Percentiles rank a stretch among this genome's conserved stretches.
Evolutionary conservation across 2,888 invertebrate species (phyloP).

Genomic region (Cerastoderma edule): DNA sequence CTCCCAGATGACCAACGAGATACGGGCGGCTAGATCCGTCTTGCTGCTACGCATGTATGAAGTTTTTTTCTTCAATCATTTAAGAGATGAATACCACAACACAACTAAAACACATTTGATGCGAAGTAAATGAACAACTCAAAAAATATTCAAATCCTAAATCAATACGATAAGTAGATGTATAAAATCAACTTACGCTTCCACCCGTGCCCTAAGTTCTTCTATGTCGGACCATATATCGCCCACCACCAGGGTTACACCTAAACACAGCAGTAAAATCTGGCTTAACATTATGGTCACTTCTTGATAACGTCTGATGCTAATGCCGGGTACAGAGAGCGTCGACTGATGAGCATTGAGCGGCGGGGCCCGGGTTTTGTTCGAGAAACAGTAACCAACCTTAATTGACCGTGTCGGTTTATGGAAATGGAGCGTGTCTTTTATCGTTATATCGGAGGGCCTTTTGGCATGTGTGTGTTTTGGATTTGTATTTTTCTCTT

Average conservation of each 20-base stretch:
- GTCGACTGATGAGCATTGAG: constrained; percentile 9
- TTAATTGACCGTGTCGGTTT: constrained; percentile 8
- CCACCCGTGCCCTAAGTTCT: constrained; percentile 29
- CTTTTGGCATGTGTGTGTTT: too few species aligned
- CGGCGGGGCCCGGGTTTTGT: constrained; percentile 10
- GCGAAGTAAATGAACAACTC: too few species aligned
- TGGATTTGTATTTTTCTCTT: too few species aligned
- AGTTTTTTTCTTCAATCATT: too few species aligned
- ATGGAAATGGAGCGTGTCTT: too few species aligned
- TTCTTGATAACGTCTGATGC: constrained; percentile 3
- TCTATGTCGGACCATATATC: constrained; percentile 36
- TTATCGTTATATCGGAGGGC: too few species aligned
- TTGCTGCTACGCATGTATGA: too few species aligned
- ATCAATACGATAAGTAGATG: background rate
- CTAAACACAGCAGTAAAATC: constrained; percentile 38
- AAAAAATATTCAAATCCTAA: too few species aligned
- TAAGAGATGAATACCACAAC: too few species aligned
- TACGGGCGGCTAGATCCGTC: too few species aligned
- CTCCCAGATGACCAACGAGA: too few species aligned
- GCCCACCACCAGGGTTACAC: constrained; percentile 39
- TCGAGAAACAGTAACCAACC: background rate
- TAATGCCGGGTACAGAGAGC: constrained; percentile 9
- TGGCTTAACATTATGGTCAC: constrained; percentile 28
- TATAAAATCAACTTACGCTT: constrained; percentile 23
- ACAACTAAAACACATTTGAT: too few species aligned